Evolutionary conservation across 2,888 invertebrate species (phyloP), one percentile per base, ranked within the genome.

Genomic region (Alviniconcha strummeri): DNA sequence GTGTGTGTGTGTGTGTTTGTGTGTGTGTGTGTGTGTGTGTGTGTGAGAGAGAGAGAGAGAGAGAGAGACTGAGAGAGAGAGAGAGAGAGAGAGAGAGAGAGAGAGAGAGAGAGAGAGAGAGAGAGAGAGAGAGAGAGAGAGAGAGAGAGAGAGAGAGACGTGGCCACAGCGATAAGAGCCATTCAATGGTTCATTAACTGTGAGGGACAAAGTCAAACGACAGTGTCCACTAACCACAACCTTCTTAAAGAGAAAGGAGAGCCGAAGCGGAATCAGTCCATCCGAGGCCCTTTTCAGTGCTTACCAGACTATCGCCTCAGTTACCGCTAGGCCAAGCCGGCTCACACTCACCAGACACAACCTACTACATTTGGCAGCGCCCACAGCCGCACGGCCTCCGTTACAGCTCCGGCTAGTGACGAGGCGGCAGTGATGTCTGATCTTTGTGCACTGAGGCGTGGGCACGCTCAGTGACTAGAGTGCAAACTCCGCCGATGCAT

Each of bases 21-120:
- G 76, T 56, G 56, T 56, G 56, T 54, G n/a, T n/a, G 19, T 57
- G 77, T 77, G 77, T 19, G 77, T 19, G 57, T 60, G 77, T 77
- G 19, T 36, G 8, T 64, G 69, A 69, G 69, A 60, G 60, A 7
- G 13, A 60, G 13, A 60, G 7, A 9, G 60, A 60, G 60, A 60
- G 60, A 60, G 60, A 60, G 60, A 60, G 60, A 15, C n/a, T 17
- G 69, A 17, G 69, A 15, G 2, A 3, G 52, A 72, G 52, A 72
- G 72, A 72, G 72, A 4, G 72, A 72, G 72, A 72, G 72, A 52
- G 72, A 72, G 72, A 72, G 72, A 72, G 72, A 72, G 72, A 72
- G 72, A 72, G 72, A 72, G 72, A 72, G 72, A 72, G 72, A 72
- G 72, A 72, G 72, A 72, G 72, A 72, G 72, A 72, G 69, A 69